Evolutionary conservation across 2,888 invertebrate species (phyloP), one percentile per base, ranked within the genome.

Genomic region (Halictus ligatus): DNA sequence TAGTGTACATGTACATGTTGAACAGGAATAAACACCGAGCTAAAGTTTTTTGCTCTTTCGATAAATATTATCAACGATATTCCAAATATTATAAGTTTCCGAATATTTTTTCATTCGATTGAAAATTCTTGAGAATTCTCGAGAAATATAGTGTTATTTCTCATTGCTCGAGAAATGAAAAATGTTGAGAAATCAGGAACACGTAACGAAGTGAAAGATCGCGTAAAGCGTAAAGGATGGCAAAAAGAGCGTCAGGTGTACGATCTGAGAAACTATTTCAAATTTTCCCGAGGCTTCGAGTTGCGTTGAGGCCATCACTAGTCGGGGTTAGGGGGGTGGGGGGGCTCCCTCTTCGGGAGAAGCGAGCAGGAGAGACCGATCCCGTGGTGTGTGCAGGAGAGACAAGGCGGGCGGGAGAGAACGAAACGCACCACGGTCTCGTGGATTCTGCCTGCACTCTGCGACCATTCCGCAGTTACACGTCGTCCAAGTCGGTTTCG

Each of bases 381-480:
- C 67, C 29, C 64, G 64, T 48, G 78, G 79, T 58, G 82, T 58
- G 82, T 71, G 74, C 82, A 85, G 76, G 78, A 87, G 75, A 78
- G 83, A 88, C 81, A 83, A 78, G 60, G 86, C 50, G 77, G 77
- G 73, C 80, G 84, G 74, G 86, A 88, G 83, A 81, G 86, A 86
- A 83, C 85, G 88, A 87, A 88, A 90, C 89, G 90, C 85, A 89
- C 87, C 87, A 84, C 81, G 84, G 85, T 86, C 89, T 90, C 87
- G 87, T 89, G 91, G 90, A 90, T 85, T 89, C 88, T 90, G 87
- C 88, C 79, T 88, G 87, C 84, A 85, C 84, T 82, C 86, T 84
- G 89, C 88, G 90, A 91, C 88, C 90, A 90, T 90, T 91, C 90
- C 87, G 90, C 91, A 85, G 89, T 89, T 89, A 89, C 89, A 86